Conservation (phyloP, 2,113 vertebrate species). For the Ursus arctos region DNA sequence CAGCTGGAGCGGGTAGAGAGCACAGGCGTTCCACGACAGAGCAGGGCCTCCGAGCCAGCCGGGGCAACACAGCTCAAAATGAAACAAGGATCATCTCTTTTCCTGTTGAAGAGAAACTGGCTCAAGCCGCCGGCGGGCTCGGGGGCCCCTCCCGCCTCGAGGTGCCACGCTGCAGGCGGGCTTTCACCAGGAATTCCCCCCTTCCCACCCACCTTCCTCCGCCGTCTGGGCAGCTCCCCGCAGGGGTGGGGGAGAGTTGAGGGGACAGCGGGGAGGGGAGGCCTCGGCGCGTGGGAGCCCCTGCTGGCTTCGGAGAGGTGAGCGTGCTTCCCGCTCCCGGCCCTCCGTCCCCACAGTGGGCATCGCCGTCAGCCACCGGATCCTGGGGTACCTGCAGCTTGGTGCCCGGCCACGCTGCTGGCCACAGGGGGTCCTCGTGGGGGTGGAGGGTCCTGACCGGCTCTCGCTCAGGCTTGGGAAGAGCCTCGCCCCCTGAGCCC, state of each 20-base stretch:
- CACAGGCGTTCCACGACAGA: conserved; percentile 63
- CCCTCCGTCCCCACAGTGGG: fast-evolving
- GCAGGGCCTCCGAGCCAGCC: conserved; percentile 41
- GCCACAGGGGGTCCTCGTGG: background rate
- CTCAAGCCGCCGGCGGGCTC: background rate
- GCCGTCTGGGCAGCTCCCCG: background rate
- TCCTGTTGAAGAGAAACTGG: conserved; percentile 81
- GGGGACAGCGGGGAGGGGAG: background rate
- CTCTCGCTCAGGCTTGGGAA: background rate
- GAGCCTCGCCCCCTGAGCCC: no score
- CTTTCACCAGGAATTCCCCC: conserved; percentile 61
- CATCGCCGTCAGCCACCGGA: fast-evolving
- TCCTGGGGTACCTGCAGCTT: background rate
- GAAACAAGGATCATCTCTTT: conserved; percentile 81
- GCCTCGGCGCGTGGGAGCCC: background rate
- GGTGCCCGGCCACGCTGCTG: background rate
- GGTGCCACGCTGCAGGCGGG: background rate
- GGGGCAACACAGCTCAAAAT: conserved; percentile 71
- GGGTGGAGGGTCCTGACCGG: background rate
- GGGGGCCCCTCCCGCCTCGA: background rate
- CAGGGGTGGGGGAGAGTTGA: background rate
- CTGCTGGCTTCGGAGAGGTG: conserved; percentile 54
- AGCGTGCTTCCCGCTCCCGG: background rate
- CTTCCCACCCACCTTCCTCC: background rate
- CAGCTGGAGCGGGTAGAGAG: conserved; percentile 46